phyloP scores from a whole-genome alignment of 2,797 vertebrate genomes.

The Xyrichtys novacula region DNA sequence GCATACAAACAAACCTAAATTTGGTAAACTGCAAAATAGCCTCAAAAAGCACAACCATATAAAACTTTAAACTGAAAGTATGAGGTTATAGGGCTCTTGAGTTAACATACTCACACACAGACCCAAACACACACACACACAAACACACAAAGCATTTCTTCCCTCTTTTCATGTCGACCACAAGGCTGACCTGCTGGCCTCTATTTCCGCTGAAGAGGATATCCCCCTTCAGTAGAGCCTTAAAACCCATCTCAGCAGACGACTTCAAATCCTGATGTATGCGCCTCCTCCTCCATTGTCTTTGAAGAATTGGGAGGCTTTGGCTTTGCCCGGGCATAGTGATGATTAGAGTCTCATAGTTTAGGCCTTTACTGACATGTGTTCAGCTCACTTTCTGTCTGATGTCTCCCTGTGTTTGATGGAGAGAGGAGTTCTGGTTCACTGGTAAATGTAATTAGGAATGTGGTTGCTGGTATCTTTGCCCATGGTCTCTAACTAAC shows the following conservation, averaged over 20 bases:
- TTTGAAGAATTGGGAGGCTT: conserved; percentile 76
- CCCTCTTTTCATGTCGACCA: conserved; percentile 74
- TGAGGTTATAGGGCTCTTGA: conserved; percentile 28
- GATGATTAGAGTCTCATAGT: conserved; percentile 78
- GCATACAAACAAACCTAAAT: background rate
- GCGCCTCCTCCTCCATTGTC: conserved; percentile 70
- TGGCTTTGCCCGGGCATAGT: conserved; percentile 64
- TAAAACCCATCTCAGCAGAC: conserved; percentile 72
- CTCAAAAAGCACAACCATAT: conserved; percentile 22
- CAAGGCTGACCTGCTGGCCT: conserved; percentile 74
- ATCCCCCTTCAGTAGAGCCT: conserved; percentile 68
- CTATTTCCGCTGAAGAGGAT: conserved; percentile 75
- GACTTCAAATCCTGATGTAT: conserved; percentile 65
- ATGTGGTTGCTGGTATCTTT: conserved; percentile 59
- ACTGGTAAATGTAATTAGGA: conserved; percentile 73
- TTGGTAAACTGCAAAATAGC: conserved; percentile 7
- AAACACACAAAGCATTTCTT: conserved; percentile 48
- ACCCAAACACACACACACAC: conserved; percentile 31
- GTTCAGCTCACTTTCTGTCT: conserved; percentile 69
- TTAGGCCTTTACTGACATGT: conserved; percentile 69
- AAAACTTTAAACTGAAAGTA: conserved; percentile 32
- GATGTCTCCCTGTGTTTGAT: conserved; percentile 64
- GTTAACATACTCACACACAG: conserved; percentile 22
- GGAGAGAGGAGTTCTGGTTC: conserved; percentile 72
- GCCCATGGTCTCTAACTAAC: conserved; percentile 37